Percentiles rank a stretch among this genome's conserved stretches.
Conservation (phyloP, 2,113 vertebrate species). For the Phodopus roborovskii region DNA sequence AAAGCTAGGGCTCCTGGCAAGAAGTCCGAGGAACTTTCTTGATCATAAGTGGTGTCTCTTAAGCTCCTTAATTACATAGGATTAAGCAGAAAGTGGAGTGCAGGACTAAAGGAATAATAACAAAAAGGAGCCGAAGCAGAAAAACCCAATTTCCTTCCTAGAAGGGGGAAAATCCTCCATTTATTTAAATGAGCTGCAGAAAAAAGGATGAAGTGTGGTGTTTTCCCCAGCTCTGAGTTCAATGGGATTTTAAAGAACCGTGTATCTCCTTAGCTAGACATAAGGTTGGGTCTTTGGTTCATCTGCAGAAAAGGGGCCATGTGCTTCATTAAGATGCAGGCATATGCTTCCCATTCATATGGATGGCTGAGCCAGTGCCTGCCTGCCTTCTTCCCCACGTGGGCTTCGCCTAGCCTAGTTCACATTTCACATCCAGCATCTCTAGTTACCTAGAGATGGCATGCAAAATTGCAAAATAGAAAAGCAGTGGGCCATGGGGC, state of each 20-base stretch:
- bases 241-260: constrained; percentile 65
- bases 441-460: constrained; percentile 61
- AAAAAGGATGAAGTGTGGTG: constrained; percentile 36
- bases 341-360: not conserved
- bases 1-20: constrained; percentile 73
- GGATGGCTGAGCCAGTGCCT: constrained; percentile 14
- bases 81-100: constrained; percentile 76
- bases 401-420: not conserved
- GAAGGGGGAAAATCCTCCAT: constrained; percentile 49
- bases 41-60: constrained; percentile 76
- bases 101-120: constrained; percentile 75
- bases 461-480: constrained; percentile 56
- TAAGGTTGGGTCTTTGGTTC: not conserved
- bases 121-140: constrained; percentile 79
- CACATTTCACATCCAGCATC: constrained; percentile 41
- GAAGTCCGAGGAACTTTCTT: constrained; percentile 59
- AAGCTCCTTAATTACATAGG: constrained; percentile 80
- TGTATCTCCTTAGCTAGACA: constrained; percentile 63
- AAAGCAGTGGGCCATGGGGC: not conserved
- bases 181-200: constrained; percentile 80
- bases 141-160: constrained; percentile 79
- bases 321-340: constrained; percentile 57
- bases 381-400: not conserved
- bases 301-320: constrained; percentile 10
- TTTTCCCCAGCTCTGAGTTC: constrained; percentile 60